Evolutionary conservation across 2,888 invertebrate species (phyloP).

Genomic region (Drosophila neotestacea): DNA sequence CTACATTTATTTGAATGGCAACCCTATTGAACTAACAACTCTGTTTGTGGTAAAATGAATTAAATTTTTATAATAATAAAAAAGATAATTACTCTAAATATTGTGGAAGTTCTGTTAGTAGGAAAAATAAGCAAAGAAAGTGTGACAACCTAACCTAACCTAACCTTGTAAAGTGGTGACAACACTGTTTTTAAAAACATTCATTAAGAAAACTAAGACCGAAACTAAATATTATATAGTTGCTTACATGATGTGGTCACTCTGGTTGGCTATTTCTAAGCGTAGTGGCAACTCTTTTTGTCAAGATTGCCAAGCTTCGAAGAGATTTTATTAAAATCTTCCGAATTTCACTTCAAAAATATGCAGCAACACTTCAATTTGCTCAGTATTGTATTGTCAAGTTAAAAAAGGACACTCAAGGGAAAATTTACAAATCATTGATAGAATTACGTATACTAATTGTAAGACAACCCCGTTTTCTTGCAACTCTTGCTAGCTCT

Average conservation of each 20-base stretch:
- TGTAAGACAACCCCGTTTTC: background rate
- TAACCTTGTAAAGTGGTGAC: background rate
- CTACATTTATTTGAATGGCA: conserved; percentile 3
- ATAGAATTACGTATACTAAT: background rate
- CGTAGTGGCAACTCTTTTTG: background rate
- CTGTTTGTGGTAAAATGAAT: background rate
- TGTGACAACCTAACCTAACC: too few relatives aligned
- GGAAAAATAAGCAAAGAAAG: too few relatives aligned
- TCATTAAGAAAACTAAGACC: too few relatives aligned
- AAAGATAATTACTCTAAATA: too few relatives aligned
- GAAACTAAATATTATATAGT: too few relatives aligned
- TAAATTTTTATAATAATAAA: too few relatives aligned
- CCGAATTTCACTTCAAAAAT: too few relatives aligned
- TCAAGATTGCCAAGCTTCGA: background rate
- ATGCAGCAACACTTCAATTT: too few relatives aligned
- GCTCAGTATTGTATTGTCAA: too few relatives aligned
- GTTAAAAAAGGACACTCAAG: background rate
- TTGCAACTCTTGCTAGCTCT: background rate
- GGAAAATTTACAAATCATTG: background rate
- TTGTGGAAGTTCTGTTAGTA: too few relatives aligned
- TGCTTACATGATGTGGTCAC: background rate
- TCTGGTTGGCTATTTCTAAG: background rate
- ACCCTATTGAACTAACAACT: conserved; percentile 1
- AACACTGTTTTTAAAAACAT: background rate
- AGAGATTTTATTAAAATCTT: too few relatives aligned